Base-by-base conservation (phyloP, 2,797 vertebrate genomes). In the Ptychobarbus kaznakovi region DNA sequence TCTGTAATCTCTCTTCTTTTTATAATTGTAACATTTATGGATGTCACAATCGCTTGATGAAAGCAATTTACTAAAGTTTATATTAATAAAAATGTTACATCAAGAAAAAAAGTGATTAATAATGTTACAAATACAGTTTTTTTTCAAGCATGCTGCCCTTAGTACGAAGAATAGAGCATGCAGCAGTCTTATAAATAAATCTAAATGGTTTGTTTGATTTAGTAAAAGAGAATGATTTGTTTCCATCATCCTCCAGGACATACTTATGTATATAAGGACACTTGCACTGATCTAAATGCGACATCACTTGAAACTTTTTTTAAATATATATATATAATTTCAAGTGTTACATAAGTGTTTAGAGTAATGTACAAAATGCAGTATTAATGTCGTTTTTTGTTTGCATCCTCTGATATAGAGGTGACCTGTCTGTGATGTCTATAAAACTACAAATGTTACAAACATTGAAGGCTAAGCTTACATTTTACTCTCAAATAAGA, bases 171-270 rank as follows among this genome's bases (percentile, higher is more conserved):
- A 58, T n/a, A 10, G 22, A 58, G 56, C 42, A 42, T 42, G 42
- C 56, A n/a, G 22, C 22, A 58, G 22, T 11, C 22, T 51, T 51
- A 16, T 15, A 51, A 49, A 49, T 28, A 10, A 1, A 25, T 2
- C 22, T 8, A 42, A 28, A 32, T 32, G 25, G 61, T 28, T 28
- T 13, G 53, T 42, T 40, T 40, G 35, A 32, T 68, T 51, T 86
- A 82, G 73, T 82, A 15, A 76, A 79, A 25, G 15, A 86, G 79
- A 58, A 77, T 61, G 68, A 86, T 89, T 82, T 82, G 84, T 82
- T 79, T 83, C 76, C 18, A 32, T 12, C 49, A 73, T 65, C 66
- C 77, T 89, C 32, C 58, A 63, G 83, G 83, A 53, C 58, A 56
- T 25, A 70, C 80, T 53, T 82, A 18, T 73, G 49, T 80, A 51